Evolutionary conservation across 2,797 vertebrate species (phyloP), one percentile per base, ranked within the genome.

Genomic region (Tenualosa ilisha): DNA sequence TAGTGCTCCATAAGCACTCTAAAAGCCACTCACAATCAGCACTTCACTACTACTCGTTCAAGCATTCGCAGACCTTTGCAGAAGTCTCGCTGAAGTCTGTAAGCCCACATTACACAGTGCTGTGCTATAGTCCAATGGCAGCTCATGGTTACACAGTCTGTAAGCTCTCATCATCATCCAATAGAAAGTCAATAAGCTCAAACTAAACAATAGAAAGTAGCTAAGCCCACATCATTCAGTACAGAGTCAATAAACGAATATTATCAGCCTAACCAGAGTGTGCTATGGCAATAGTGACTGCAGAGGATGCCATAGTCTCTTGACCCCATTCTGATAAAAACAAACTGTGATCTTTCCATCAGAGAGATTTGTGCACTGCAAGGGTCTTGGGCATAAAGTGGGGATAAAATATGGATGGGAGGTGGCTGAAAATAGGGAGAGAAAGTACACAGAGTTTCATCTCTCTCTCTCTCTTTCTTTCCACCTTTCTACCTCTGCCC

Each of bases 181-280:
- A 46, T 43, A 43, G 72, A 46, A 43, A 20, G 37, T 22, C 72
- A 46, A 20, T 79, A 79, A 43, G 15, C 72, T 46, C 37, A 79
- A 79, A 79, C 20, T 20, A 79, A 40, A 79, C 72, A 79, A 79
- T 79, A 46, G 72, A 75, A 20, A 79, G 17, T 79, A 40, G 22
- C 37, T 46, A 79, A 79, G 15, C 37, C 20, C 72, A 79, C 40
- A 43, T 46, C 40, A 46, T 79, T 22, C 72, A 79, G 37, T 43
- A 20, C 72, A 46, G 17, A 46, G 72, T 79, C 72, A 79, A 79
- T 43, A 79, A 43, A 40, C 40, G 20, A 6, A 22, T 7, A 79
- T 20, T 17, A 7, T 22, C 72, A 17, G 72, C 72, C 43, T 43
- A 20, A 22, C n/a, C 37, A 43, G 72, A 7, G 22, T 20, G 72